A percentile compares a stretch with the other conserved stretches of the same genome.
Conservation (phyloP, 2,888 invertebrate species). For the Philaethria dido region DNA sequence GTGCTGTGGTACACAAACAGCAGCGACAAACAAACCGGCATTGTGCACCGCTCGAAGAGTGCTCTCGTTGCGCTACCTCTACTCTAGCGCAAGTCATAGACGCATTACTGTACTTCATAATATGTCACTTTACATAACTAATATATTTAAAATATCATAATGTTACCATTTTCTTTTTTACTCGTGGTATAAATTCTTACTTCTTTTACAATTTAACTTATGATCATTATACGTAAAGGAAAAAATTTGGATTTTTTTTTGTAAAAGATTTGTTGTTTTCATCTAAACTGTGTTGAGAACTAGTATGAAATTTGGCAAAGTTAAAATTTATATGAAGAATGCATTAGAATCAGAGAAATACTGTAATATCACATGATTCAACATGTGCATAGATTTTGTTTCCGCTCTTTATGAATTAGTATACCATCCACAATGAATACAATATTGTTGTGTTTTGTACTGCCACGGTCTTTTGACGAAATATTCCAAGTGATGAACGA, state of each 20-base stretch:
- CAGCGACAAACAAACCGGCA: conserved; percentile 65
- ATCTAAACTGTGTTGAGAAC: too few species aligned
- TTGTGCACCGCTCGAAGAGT: conserved; percentile 60
- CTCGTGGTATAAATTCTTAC: too few species aligned
- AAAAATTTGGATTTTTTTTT: too few species aligned
- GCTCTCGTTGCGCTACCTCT: conserved; percentile 49
- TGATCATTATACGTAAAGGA: too few species aligned
- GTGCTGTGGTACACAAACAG: conserved; percentile 60
- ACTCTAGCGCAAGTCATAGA: conserved; percentile 40
- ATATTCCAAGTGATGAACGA: conserved; percentile 48
- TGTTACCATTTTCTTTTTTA: background rate
- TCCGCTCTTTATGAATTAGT: conserved; percentile 27
- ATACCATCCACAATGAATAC: conserved; percentile 40
- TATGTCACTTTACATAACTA: background rate
- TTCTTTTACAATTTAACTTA: too few species aligned
- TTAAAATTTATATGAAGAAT: too few species aligned
- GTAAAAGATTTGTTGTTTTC: too few species aligned
- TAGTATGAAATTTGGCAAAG: too few species aligned
- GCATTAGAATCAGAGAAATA: too few species aligned
- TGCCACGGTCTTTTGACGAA: conserved; percentile 49
- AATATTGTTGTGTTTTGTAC: conserved; percentile 48
- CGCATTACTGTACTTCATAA: background rate
- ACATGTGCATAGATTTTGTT: background rate
- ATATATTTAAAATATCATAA: background rate
- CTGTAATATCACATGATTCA: background rate